Percentiles rank a stretch among this genome's conserved stretches.
phyloP scores from a whole-genome alignment of 2,797 vertebrate species.

The Phaenicophaeus curvirostris region DNA sequence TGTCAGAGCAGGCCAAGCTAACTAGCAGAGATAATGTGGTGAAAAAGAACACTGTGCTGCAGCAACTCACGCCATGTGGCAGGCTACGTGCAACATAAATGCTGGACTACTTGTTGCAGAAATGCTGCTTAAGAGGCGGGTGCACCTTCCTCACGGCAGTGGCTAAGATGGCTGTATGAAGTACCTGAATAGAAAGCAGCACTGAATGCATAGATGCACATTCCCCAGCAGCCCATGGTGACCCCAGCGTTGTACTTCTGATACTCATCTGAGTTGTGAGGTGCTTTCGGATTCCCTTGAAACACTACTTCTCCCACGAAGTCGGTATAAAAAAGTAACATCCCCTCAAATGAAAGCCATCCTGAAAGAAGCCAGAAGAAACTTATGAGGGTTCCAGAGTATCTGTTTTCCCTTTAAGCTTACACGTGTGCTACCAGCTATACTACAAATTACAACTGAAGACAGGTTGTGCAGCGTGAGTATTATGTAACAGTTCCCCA shows the following conservation, averaged over 20 bases:
- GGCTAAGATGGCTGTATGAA: neutral
- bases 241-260: slow-evolving; percentile 91
- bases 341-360: slow-evolving; percentile 97
- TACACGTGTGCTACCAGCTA: neutral
- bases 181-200: slow-evolving; percentile 97
- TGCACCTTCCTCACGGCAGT: neutral
- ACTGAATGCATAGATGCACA: slow-evolving; percentile 99
- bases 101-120: neutral
- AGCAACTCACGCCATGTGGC: neutral
- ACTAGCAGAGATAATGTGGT: rapidly evolving
- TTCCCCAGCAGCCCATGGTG: slow-evolving; percentile 98
- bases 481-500: neutral
- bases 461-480: neutral
- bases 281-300: slow-evolving; percentile 92
- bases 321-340: slow-evolving; percentile 98
- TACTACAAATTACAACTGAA: neutral
- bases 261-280: slow-evolving; percentile 88
- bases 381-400: neutral
- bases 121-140: neutral
- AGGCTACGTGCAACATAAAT: neutral
- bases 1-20: neutral
- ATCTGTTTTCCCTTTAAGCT: neutral
- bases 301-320: slow-evolving; percentile 99
- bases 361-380: slow-evolving; percentile 75
- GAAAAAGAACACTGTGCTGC: neutral